Conservation (phyloP, 1,140 invertebrate species). For the Dreissena polymorpha region DNA sequence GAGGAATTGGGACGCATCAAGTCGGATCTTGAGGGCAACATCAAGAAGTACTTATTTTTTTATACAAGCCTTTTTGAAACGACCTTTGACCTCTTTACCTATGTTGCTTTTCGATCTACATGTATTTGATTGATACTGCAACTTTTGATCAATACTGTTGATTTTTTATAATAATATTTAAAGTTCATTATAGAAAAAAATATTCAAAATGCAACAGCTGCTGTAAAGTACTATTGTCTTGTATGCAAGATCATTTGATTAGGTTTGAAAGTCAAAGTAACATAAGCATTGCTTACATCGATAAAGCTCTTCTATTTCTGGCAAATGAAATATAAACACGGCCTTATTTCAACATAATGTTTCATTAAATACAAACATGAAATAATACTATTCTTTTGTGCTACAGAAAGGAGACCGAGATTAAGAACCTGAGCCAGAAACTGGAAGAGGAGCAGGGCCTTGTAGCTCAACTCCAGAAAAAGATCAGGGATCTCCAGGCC, state of each 20-base stretch:
- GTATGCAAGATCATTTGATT: too few relatives aligned
- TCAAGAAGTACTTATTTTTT: constrained; percentile 60
- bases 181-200: not conserved
- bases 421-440: constrained; percentile 95
- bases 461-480: constrained; percentile 96
- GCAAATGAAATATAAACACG: too few relatives aligned
- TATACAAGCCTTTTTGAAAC: not conserved
- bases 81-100: not conserved
- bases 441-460: constrained; percentile 98
- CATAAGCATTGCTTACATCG: too few relatives aligned
- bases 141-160: not conserved
- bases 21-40: constrained; percentile 95
- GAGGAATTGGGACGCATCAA: constrained; percentile 98
- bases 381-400: not conserved
- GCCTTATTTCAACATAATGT: not conserved
- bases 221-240: not conserved
- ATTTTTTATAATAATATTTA: not conserved
- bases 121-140: not conserved
- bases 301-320: too few relatives aligned
- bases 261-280: too few relatives aligned
- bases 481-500: constrained; percentile 96
- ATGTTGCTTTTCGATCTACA: not conserved
- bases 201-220: not conserved
- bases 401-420: constrained; percentile 94
- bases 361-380: not conserved